Conservation (phyloP, 2,888 invertebrate species). For the Isoperla grammatica region DNA sequence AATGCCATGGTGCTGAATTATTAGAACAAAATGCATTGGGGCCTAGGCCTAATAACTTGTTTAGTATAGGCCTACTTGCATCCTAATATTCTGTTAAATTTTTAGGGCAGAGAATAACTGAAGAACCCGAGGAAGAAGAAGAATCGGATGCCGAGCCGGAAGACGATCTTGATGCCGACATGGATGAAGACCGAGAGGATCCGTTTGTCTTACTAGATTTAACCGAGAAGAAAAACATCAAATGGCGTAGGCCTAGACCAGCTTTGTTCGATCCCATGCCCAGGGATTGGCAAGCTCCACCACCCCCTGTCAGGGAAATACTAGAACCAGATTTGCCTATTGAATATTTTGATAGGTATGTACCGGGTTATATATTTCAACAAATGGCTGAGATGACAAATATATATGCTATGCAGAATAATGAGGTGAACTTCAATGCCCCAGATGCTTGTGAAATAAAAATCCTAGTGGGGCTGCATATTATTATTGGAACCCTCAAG, state of each 20-base stretch:
- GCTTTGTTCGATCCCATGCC: neutral
- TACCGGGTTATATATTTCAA: neutral
- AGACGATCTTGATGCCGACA: neutral
- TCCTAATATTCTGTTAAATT: too few species aligned
- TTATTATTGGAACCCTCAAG: conserved; percentile 17
- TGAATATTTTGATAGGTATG: neutral
- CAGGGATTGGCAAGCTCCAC: neutral
- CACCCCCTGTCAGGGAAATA: too few species aligned
- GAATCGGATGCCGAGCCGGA: neutral
- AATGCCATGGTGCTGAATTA: too few species aligned
- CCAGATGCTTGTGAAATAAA: conserved; percentile 16
- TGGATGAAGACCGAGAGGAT: neutral
- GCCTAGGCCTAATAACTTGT: too few species aligned
- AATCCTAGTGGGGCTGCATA: conserved; percentile 22
- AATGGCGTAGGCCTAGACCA: neutral
- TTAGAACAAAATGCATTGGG: too few species aligned
- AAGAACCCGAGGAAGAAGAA: too few species aligned
- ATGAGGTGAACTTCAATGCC: neutral
- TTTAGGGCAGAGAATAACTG: too few species aligned
- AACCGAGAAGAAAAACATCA: neutral
- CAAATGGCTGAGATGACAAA: conserved; percentile 23
- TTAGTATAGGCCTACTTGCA: too few species aligned
- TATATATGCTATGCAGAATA: conserved; percentile 34
- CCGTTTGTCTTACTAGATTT: neutral
- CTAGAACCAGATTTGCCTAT: neutral